phyloP scores from a whole-genome alignment of 2,113 vertebrate genomes.

The Acrocephalus arundinaceus region DNA sequence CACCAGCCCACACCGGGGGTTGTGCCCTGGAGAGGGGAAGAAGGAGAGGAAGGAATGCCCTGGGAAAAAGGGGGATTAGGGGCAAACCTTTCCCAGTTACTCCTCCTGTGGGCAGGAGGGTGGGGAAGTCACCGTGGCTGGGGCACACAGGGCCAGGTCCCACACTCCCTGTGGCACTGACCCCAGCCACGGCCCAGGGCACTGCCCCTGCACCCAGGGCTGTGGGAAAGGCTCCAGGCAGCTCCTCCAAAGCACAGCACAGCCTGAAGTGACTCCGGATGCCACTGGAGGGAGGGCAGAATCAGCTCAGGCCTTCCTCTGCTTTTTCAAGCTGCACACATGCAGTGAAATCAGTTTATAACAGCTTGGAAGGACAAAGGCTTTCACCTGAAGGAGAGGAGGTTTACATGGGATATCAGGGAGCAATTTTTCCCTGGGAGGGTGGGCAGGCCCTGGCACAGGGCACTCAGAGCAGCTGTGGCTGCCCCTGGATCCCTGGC shows the following conservation, averaged over 20 bases:
- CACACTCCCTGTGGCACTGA: no score
- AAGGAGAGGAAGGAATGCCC: background rate
- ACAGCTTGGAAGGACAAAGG: background rate
- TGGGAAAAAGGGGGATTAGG: background rate
- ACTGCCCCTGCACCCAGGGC: background rate
- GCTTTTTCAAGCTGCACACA: background rate
- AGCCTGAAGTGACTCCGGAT: fast-evolving
- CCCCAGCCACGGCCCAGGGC: no score
- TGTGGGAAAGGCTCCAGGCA: background rate
- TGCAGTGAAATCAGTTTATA: background rate
- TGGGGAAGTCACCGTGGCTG: background rate
- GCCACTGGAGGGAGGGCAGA: background rate
- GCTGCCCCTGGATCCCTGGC: background rate
- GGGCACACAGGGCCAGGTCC: no score
- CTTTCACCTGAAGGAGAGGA: background rate
- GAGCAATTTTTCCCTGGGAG: background rate
- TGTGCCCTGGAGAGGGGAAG: background rate
- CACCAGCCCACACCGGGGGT: background rate
- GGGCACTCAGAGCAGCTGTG: background rate
- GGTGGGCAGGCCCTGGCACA: background rate
- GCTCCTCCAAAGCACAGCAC: background rate
- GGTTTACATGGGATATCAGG: background rate
- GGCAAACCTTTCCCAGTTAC: background rate
- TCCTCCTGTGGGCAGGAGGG: background rate
- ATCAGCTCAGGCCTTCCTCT: background rate